Percentiles rank a stretch among this genome's conserved stretches.
These are phyloP conservation scores for Mesochorus sp. DNA, from an alignment of 2,888 invertebrate species.

Conservation along the genomic window DNA sequence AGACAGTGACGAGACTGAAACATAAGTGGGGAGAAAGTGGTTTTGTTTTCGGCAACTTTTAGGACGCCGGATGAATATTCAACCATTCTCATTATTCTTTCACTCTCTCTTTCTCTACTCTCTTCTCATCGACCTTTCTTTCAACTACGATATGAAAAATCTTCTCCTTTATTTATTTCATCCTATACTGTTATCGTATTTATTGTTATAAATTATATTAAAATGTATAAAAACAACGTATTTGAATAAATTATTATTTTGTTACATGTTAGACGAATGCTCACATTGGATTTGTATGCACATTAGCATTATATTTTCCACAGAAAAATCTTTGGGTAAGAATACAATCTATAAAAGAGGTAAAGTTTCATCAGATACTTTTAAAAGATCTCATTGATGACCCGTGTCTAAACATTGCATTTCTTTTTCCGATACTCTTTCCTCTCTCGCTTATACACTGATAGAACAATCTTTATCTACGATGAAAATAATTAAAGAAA, in stretches of 20 bases:
- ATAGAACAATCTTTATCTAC: too few relatives aligned
- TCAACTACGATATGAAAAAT: not conserved
- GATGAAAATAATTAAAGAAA: too few relatives aligned
- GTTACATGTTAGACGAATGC: constrained; percentile 28
- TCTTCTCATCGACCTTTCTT: not conserved
- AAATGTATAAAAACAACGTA: constrained; percentile 8
- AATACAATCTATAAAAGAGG: too few relatives aligned
- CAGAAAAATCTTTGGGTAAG: too few relatives aligned
- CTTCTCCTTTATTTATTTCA: constrained; percentile 41
- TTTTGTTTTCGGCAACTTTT: constrained; percentile 41
- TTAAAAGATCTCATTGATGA: too few relatives aligned
- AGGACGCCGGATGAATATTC: constrained; percentile 23
- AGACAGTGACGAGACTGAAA: constrained; percentile 45
- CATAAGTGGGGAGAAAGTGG: constrained; percentile 40
- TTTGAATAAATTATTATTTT: constrained; percentile 35
- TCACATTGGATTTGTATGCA: not conserved
- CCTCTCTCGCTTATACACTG: too few relatives aligned
- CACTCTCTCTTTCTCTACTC: constrained; percentile 18
- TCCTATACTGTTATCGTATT: constrained; percentile 34
- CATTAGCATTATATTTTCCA: not conserved
- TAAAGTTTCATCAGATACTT: too few relatives aligned
- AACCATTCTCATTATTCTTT: constrained; percentile 37
- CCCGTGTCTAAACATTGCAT: too few relatives aligned
- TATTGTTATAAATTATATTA: constrained; percentile 35
- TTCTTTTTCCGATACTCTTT: too few relatives aligned